These are phyloP conservation scores for Babyrousa celebensis DNA, from an alignment of 2,797 vertebrate species.

Conservation along the genomic window DNA sequence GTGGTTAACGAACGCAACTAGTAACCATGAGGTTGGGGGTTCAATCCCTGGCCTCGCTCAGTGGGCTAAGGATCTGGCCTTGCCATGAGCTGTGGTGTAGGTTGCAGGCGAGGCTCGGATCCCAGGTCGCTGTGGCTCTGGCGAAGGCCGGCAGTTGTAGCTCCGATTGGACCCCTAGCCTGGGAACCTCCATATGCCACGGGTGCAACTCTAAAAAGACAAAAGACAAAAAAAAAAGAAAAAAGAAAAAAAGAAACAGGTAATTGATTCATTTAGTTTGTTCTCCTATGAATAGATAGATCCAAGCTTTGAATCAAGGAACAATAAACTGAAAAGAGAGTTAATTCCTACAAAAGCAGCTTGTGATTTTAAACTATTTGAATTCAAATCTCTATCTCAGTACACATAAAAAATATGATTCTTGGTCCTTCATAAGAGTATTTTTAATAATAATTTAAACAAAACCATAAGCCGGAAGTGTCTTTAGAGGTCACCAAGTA, in stretches of 20 bases:
- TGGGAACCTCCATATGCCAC: too few relatives aligned
- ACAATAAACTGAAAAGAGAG: neutral
- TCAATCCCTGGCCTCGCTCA: too few relatives aligned
- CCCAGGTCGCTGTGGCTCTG: too few relatives aligned
- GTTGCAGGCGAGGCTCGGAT: too few relatives aligned
- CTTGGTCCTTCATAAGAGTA: conserved; percentile 31
- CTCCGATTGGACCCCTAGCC: too few relatives aligned
- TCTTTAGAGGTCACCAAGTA: conserved; percentile 24
- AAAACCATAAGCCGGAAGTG: neutral
- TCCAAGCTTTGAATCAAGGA: conserved; percentile 54
- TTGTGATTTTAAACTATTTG: conserved; percentile 69
- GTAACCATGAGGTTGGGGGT: too few relatives aligned
- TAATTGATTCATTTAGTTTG: conserved; percentile 1
- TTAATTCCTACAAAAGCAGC: conserved; percentile 55
- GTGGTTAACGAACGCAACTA: too few relatives aligned
- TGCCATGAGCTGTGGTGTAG: too few relatives aligned
- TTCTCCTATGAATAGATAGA: conserved; percentile 18
- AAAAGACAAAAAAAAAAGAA: too few relatives aligned
- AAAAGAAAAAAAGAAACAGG: neutral
- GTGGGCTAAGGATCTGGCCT: too few relatives aligned
- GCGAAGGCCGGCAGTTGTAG: too few relatives aligned
- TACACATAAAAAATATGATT: conserved; percentile 43
- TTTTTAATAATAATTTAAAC: conserved; percentile 36
- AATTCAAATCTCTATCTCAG: conserved; percentile 46
- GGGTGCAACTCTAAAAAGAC: too few relatives aligned